These are phyloP conservation scores for Adela reaumurella DNA, from an alignment of 2,888 invertebrate genomes.

Conservation along the genomic window DNA sequence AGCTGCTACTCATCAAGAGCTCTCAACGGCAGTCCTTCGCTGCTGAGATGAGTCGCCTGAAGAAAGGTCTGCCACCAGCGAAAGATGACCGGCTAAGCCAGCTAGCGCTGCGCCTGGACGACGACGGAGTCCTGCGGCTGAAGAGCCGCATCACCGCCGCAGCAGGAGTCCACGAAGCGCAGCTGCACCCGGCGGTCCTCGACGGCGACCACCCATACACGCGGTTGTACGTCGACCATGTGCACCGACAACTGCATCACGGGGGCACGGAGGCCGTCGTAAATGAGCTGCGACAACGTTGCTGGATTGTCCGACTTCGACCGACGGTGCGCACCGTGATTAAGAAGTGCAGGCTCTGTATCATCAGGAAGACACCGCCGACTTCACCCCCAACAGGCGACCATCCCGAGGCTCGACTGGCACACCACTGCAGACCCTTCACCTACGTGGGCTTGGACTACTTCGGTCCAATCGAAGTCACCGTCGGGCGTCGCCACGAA, in stretches of 20 bases:
- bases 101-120: conserved; percentile 7
- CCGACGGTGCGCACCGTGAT: conserved; percentile 5
- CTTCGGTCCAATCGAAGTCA: conserved; percentile 4
- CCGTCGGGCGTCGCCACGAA: conserved; percentile 2
- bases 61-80: background rate
- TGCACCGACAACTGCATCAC: conserved; percentile 5
- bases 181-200: conserved; percentile 2
- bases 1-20: background rate
- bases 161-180: background rate
- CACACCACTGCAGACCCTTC: conserved; percentile 1
- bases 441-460: conserved; percentile 6
- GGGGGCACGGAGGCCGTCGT: conserved; percentile 5
- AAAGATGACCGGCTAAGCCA: conserved; percentile 1
- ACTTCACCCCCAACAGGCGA: conserved; percentile 12
- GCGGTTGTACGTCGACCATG: background rate
- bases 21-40: background rate
- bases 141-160: conserved; percentile 1
- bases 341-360: conserved; percentile 3
- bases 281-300: conserved; percentile 8
- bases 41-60: background rate
- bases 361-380: conserved; percentile 8
- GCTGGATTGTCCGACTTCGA: conserved; percentile 7
- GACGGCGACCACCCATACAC: background rate
- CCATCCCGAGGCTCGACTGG: conserved; percentile 1
- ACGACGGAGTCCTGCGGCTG: conserved; percentile 4